Percentiles rank a stretch among this genome's conserved stretches.
Evolutionary conservation across 2,888 invertebrate genomes (phyloP).

Genomic region (Scaptomyza cyrtandrae): DNA sequence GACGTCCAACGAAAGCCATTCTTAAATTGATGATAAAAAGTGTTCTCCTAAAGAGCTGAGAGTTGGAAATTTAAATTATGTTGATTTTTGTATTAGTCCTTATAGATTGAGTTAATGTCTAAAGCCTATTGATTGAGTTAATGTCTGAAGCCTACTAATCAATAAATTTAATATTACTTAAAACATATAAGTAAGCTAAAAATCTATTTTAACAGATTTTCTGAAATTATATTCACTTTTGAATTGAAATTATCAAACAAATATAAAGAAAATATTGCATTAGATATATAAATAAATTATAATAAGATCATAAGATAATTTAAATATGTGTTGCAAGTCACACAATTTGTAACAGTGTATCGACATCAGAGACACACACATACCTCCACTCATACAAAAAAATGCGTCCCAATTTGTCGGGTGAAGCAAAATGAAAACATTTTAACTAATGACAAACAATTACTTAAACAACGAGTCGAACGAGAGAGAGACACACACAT

Average conservation of each 20-base stretch:
- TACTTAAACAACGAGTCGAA: slow-evolving; percentile 79
- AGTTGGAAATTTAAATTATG: slow-evolving; percentile 4
- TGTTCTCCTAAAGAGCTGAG: slow-evolving; percentile 18
- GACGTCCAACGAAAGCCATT: slow-evolving; percentile 61
- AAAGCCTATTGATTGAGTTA: slow-evolving; percentile 13
- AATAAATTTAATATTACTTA: too few relatives aligned
- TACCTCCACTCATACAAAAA: slow-evolving; percentile 10
- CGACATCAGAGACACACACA: neutral
- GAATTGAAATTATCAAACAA: too few relatives aligned
- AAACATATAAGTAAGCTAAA: too few relatives aligned
- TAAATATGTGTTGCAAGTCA: too few relatives aligned
- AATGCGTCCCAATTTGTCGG: slow-evolving; percentile 41
- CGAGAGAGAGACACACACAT: slow-evolving; percentile 45
- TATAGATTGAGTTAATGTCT: neutral
- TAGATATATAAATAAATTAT: too few relatives aligned
- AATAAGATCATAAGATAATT: too few relatives aligned
- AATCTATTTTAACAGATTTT: too few relatives aligned
- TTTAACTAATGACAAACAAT: slow-evolving; percentile 82
- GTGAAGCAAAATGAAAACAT: slow-evolving; percentile 76
- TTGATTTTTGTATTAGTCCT: slow-evolving; percentile 33
- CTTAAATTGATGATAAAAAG: slow-evolving; percentile 1
- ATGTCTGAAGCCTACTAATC: slow-evolving; percentile 3
- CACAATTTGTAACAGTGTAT: slow-evolving; percentile 35
- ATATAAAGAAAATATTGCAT: too few relatives aligned
- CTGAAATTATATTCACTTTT: too few relatives aligned